Base-by-base conservation (phyloP, 1,140 invertebrate genomes). In the Anadara kagoshimensis region DNA sequence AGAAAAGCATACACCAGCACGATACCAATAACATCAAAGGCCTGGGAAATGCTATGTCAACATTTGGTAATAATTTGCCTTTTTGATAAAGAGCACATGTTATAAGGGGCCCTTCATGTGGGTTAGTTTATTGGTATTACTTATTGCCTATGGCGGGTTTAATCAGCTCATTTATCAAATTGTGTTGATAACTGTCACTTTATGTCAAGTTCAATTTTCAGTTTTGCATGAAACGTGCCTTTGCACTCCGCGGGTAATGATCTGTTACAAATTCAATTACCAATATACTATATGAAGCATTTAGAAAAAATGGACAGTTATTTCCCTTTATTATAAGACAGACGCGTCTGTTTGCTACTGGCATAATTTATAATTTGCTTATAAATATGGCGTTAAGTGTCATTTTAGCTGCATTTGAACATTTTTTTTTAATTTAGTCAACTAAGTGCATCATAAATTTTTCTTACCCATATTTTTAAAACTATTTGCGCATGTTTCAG, bases 171-270 rank as follows among this genome's bases (percentile, higher is more conserved):
- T 69, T 58, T 61, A 69, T 69, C 62, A 69, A 45, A 62, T 69
- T 69, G 57, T 69, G 67, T 69, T 69, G 67, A 69, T 69, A 51
- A 61, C 58, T 69, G 67, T 56, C 67, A 69, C 62, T 69, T 58
- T 47, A 69, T 62, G 67, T 69, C 67, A 69, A 51, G 56, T 69
- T 61, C 67, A 69, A 69, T 69, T 69, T 69, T 47, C 67, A 41
- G 43, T 59, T 59, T 41, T 41, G 43, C 43, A 59, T 59, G 29
- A 18, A 18, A 59, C 43, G 57, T 59, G 57, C 36, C 36, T 41
- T 41, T 59, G 29, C 57, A 29, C 57, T 41, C 43, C 20, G 36
- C 43, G 57, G 36, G 57, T 41, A 29, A 59, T 59, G 43, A 41
- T 59, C 29, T 41, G 36, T n/a, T 16, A 12, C 29, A 41, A n/a